phyloP scores from a whole-genome alignment of 2,113 vertebrate species.

The Peucedramus taeniatus region DNA sequence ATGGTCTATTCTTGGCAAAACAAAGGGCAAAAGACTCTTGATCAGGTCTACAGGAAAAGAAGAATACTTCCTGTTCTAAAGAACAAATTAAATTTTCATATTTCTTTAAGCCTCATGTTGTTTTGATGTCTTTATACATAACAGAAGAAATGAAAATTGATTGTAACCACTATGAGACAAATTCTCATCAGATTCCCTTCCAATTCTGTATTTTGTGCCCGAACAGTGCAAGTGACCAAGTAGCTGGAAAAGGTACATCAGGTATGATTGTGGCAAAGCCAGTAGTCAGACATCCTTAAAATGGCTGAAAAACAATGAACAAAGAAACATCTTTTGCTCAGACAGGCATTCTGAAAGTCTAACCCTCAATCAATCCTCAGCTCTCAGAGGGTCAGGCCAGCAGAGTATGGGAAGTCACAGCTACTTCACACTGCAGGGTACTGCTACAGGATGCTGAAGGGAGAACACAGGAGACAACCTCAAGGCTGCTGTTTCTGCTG shows the following conservation, averaged over 20 bases:
- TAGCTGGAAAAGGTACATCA: neutral
- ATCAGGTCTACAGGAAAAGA: neutral
- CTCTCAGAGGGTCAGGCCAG: neutral
- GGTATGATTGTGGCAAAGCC: neutral
- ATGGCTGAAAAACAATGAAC: neutral
- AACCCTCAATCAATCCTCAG: neutral
- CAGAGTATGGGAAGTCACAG: rapidly evolving
- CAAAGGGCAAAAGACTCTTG: neutral
- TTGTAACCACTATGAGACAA: neutral
- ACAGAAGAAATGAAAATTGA: neutral
- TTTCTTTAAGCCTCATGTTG: neutral
- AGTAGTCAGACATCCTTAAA: neutral
- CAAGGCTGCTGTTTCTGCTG: neutral
- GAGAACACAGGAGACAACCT: neutral
- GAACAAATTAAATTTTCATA: neutral
- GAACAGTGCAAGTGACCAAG: neutral
- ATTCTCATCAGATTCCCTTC: neutral
- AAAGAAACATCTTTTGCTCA: neutral
- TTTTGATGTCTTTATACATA: neutral
- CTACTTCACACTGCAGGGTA: neutral
- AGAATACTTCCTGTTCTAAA: neutral
- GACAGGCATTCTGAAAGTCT: neutral
- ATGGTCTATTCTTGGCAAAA: neutral
- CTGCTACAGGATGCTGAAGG: neutral
- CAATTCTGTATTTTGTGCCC: neutral